A percentile compares a stretch with the other conserved stretches of the same genome.
Evolutionary conservation across 2,113 vertebrate species (phyloP).

Genomic region (Coptodon rendalli): DNA sequence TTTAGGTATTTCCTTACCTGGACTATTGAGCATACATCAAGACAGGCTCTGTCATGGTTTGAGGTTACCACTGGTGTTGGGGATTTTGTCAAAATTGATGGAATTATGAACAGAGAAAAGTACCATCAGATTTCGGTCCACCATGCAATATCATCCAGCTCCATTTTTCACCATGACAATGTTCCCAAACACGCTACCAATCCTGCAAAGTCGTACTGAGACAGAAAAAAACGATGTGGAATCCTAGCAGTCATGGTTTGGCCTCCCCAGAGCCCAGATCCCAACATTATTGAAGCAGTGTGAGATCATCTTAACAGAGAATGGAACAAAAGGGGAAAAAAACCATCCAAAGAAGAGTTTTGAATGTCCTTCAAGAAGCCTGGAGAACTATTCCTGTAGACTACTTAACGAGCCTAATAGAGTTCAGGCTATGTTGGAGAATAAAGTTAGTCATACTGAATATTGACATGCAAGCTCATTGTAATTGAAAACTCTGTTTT

Average conservation of each 20-base stretch:
- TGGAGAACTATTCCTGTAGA: not conserved
- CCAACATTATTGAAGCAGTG: not conserved
- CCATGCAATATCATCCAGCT: not conserved
- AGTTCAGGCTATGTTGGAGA: not conserved
- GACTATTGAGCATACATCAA: not conserved
- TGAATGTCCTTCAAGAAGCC: not conserved
- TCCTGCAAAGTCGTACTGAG: not conserved
- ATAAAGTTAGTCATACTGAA: not conserved
- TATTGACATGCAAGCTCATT: not conserved
- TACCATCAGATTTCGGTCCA: not conserved
- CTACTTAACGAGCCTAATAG: accelerated
- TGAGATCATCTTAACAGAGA: not conserved
- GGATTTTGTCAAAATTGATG: not conserved
- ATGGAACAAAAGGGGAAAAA: not conserved
- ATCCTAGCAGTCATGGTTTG: not conserved
- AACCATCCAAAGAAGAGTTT: not conserved
- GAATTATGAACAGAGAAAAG: not conserved
- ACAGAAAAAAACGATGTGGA: not conserved
- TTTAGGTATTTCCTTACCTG: not conserved
- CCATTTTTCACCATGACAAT: not conserved
- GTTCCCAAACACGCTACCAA: not conserved
- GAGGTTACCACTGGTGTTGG: not conserved
- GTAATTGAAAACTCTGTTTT: not conserved
- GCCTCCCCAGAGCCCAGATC: not conserved
- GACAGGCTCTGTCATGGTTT: not conserved